Conservation (phyloP, 2,888 invertebrate genomes). For the Melipona beecheii region DNA sequence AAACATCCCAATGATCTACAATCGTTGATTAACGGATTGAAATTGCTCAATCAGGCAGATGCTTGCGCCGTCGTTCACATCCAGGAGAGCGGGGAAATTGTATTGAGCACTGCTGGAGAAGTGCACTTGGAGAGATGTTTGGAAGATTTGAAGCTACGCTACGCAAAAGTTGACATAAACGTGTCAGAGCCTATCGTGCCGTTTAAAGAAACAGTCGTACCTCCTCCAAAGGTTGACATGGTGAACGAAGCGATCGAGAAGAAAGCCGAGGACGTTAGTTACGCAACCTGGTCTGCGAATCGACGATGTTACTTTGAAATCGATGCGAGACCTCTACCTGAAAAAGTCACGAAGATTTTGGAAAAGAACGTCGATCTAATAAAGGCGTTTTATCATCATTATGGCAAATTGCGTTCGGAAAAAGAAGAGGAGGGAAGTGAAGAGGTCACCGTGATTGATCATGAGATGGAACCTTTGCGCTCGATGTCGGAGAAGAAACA, state of each 20-base stretch:
- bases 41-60: conserved; percentile 96
- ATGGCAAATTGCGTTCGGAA: conserved; percentile 74
- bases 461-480: background rate
- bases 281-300: conserved; percentile 87
- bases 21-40: conserved; percentile 90
- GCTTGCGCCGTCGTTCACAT: conserved; percentile 95
- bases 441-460: background rate
- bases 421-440: conserved; percentile 12
- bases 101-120: conserved; percentile 97
- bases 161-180: conserved; percentile 93
- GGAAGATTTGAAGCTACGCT: conserved; percentile 93
- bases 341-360: conserved; percentile 88
- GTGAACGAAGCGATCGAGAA: conserved; percentile 93
- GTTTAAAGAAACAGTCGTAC: conserved; percentile 96
- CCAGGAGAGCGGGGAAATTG: conserved; percentile 97
- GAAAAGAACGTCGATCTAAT: conserved; percentile 90
- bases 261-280: conserved; percentile 84
- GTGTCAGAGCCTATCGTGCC: conserved; percentile 98
- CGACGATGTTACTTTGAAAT: conserved; percentile 90
- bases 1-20: conserved; percentile 91
- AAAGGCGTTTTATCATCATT: conserved; percentile 86
- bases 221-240: conserved; percentile 92
- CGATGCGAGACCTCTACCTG: conserved; percentile 91
- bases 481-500: conserved; percentile 75
- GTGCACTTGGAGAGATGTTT: conserved; percentile 98